A percentile compares a stretch with the other conserved stretches of the same genome.
Evolutionary conservation across 2,888 invertebrate genomes (phyloP).

Genomic region (Epinotia demarniana): DNA sequence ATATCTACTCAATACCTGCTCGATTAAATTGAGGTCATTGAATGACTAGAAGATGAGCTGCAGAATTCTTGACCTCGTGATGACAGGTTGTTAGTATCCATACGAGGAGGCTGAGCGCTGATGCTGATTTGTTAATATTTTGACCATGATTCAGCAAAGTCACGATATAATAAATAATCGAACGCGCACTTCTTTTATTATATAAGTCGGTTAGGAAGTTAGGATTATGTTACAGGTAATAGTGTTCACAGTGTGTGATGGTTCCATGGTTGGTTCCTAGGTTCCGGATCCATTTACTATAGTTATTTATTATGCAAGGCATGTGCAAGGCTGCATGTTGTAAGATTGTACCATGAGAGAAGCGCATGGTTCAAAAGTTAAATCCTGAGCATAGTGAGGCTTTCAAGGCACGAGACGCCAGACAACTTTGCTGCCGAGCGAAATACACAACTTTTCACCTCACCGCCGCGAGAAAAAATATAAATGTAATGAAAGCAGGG

Average conservation of each 20-base stretch:
- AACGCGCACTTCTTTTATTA: constrained; percentile 16
- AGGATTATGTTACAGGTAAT: background rate
- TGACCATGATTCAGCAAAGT: constrained; percentile 37
- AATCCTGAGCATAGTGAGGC: no score
- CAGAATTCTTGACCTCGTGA: constrained; percentile 41
- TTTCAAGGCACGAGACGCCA: no score
- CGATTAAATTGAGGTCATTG: constrained; percentile 30
- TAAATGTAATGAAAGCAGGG: no score
- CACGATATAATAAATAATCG: constrained; percentile 3
- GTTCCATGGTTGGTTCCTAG: no score
- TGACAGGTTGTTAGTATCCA: constrained; percentile 29
- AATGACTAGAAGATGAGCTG: constrained; percentile 32
- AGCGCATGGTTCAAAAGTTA: no score
- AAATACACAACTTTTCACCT: no score
- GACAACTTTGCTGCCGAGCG: no score
- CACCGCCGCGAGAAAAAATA: no score
- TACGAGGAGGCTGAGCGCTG: background rate
- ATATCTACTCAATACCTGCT: background rate
- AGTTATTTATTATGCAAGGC: no score
- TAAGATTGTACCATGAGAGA: no score
- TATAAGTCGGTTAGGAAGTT: background rate
- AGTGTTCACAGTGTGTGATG: constrained; percentile 25
- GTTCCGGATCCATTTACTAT: background rate
- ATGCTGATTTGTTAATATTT: constrained; percentile 24
- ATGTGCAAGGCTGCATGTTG: no score